Percentiles rank a stretch among this genome's conserved stretches.
phyloP scores from a whole-genome alignment of 2,113 vertebrate species.

The Gymnorhina tibicen region DNA sequence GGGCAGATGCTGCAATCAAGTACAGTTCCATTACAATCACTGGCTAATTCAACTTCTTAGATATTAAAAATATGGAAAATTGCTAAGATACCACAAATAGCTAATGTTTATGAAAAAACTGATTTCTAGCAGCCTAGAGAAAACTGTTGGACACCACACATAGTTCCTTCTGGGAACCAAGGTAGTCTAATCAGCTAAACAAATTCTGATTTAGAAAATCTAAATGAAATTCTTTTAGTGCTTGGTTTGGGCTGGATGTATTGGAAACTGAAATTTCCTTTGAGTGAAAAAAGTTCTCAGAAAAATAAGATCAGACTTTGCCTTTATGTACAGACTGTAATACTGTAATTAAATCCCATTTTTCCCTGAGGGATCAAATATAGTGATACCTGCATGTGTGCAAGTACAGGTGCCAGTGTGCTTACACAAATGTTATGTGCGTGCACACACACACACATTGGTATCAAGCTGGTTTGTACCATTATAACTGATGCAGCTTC shows the following conservation, averaged over 20 bases:
- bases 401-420: background rate
- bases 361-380: background rate
- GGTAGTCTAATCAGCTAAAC: background rate
- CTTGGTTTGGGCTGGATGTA: background rate
- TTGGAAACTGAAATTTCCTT: background rate
- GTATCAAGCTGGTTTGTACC: background rate
- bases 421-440: background rate
- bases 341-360: background rate
- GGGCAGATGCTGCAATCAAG: background rate
- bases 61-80: background rate
- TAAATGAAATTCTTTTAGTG: background rate
- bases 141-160: background rate
- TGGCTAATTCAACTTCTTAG: background rate
- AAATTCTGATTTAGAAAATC: background rate
- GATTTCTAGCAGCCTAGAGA: background rate
- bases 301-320: background rate
- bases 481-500: background rate
- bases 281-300: background rate
- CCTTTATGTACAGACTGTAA: background rate
- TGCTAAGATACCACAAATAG: background rate
- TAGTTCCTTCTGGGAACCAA: background rate
- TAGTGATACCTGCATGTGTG: background rate
- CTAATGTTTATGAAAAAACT: background rate
- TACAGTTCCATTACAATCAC: background rate
- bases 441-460: too few relatives aligned